Base-by-base conservation (phyloP, 2,888 invertebrate species). In the Polymixis lichenea region DNA sequence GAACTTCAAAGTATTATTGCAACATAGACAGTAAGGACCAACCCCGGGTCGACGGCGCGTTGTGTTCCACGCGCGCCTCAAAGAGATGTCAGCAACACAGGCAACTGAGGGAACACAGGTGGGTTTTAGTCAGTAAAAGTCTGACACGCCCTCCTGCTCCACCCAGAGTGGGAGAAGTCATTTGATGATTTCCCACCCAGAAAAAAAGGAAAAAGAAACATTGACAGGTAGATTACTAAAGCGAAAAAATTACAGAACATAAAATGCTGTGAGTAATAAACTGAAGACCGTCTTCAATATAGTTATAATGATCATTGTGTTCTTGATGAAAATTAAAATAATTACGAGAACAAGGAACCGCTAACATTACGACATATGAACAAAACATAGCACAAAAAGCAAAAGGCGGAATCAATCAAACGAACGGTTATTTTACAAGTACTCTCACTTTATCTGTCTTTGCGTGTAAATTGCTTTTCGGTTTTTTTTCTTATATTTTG, bases 361-460 rank as follows among this genome's bases (percentile, higher is more conserved):
- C 38, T 67, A 65, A 11, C 22, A 60, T 86, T 81, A 75, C 86
- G 43, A 75, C 78, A 82, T 51, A 72, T 74, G 68, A 73, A 76
- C 71, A 82, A 77, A 72, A 72, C 49, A 7, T 1, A 17, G 43
- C 56, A 71, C 64, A 75, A 85, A n/a, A 82, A 82, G 72, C 75
- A 85, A 71, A 83, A 86, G 17, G 71, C 64, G 66, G 71, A 80
- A 78, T 83, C 73, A 72, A 83, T 86, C 85, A 81, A 62, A 73
- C 49, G 58, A 75, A 76, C 84, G 13, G 82, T 73, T 73, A 72
- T 70, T 69, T 78, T 66, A 74, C 32, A 62, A 81, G 62, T 19
- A 80, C 65, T 81, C 67, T 77, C 73, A 83, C 83, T 81, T 75
- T 78, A 69, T 60, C 53, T 76, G 73, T 75, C 67, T 77, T 72